Evolutionary conservation across 2,797 vertebrate species (phyloP).

Genomic region (Enteromius afrohamiltoni): DNA sequence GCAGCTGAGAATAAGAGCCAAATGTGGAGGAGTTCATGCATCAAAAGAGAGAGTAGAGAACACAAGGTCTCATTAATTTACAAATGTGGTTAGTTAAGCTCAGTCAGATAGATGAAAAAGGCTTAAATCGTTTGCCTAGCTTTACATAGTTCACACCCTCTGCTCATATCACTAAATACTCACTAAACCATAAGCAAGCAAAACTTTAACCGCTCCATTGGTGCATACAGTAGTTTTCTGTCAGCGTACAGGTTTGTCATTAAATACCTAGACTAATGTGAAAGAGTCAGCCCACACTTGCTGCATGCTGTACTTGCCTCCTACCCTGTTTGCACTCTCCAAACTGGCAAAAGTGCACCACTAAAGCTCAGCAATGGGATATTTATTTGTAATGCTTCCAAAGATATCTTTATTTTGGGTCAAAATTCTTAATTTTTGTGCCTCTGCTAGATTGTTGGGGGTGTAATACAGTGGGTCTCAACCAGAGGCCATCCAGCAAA

Average conservation of each 20-base stretch:
- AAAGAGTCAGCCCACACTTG: constrained; percentile 7
- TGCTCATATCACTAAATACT: constrained; percentile 22
- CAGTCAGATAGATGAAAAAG: constrained; percentile 17
- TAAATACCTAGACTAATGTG: constrained; percentile 29
- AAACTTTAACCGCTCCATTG: constrained; percentile 29
- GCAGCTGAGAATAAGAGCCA: background rate
- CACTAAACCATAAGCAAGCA: constrained; percentile 12
- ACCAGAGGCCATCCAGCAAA: background rate
- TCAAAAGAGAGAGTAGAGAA: constrained; percentile 13
- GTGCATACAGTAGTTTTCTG: constrained; percentile 15
- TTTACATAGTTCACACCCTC: constrained; percentile 28
- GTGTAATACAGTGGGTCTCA: background rate
- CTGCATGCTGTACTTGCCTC: background rate
- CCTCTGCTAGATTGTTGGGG: background rate
- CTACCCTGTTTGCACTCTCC: background rate
- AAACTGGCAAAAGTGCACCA: background rate
- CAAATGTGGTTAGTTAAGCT: constrained; percentile 35
- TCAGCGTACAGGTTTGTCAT: constrained; percentile 12
- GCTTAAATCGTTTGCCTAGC: constrained; percentile 34
- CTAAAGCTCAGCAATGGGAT: background rate
- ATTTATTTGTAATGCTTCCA: background rate
- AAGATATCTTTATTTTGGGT: background rate
- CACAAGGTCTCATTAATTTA: constrained; percentile 37
- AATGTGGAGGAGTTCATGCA: constrained; percentile 23
- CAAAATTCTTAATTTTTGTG: background rate